Conservation (phyloP, 1,140 invertebrate genomes). For the Cotesia typhae region DNA sequence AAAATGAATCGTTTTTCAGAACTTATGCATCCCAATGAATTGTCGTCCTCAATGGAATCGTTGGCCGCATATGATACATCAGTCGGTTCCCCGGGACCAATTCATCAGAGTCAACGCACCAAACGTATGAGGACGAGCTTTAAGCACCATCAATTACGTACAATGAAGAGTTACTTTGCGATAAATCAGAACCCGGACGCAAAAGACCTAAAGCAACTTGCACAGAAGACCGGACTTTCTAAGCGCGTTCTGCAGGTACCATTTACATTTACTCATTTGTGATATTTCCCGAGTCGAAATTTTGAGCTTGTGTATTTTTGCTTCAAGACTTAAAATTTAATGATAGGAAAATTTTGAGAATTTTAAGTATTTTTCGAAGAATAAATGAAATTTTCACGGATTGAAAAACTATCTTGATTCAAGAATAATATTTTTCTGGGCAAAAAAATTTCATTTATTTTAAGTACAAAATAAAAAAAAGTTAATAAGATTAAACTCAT, state of each 20-base stretch:
- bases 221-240: slow-evolving; percentile 95
- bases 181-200: slow-evolving; percentile 98
- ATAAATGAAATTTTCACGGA: too few species aligned
- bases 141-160: slow-evolving; percentile 95
- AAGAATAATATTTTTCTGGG: too few species aligned
- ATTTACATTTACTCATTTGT: not conserved
- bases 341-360: too few species aligned
- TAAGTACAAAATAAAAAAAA: too few species aligned
- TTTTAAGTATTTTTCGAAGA: too few species aligned
- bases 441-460: too few species aligned
- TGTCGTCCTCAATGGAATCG: slow-evolving; percentile 81
- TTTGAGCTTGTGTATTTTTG: too few species aligned
- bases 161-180: slow-evolving; percentile 97
- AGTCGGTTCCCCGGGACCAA: slow-evolving; percentile 74
- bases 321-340: too few species aligned
- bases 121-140: slow-evolving; percentile 96
- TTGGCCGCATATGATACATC: slow-evolving; percentile 76
- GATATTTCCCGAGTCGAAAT: too few species aligned
- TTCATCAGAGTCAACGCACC: slow-evolving; percentile 72
- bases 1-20: slow-evolving; percentile 63
- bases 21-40: slow-evolving; percentile 75
- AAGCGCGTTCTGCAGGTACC: slow-evolving; percentile 95
- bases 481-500: too few species aligned
- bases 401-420: too few species aligned
- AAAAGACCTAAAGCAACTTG: slow-evolving; percentile 93